Conservation (phyloP, 2,888 invertebrate genomes). For the Tortricodes alternella region DNA sequence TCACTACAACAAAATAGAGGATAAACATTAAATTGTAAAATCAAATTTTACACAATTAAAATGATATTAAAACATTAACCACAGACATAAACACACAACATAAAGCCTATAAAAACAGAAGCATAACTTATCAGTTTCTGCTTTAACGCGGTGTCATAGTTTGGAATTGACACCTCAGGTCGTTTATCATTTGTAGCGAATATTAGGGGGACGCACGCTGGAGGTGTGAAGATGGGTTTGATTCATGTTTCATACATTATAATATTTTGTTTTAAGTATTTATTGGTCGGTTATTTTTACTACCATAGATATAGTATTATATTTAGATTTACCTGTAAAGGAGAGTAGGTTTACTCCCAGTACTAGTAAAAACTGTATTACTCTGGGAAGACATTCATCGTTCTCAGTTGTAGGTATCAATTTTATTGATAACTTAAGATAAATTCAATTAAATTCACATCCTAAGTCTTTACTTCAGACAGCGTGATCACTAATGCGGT, state of each 20-base stretch:
- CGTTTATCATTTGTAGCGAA: conserved; percentile 16
- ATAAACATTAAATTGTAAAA: no score
- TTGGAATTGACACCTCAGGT: conserved; percentile 8
- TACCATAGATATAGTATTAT: no score
- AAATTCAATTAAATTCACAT: conserved; percentile 2
- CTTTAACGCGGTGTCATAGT: conserved; percentile 18
- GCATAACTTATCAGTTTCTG: conserved; percentile 17
- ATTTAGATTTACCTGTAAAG: no score
- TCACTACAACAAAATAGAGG: no score
- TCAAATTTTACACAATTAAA: no score
- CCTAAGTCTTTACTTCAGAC: conserved; percentile 36
- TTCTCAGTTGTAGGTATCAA: no score
- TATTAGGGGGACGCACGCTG: neutral
- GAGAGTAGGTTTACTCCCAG: no score
- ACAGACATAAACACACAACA: neutral
- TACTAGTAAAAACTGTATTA: no score
- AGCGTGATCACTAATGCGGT: conserved; percentile 56
- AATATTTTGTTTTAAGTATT: neutral
- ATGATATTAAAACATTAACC: no score
- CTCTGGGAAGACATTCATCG: no score
- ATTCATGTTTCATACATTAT: neutral
- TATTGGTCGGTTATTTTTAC: no score
- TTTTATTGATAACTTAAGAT: neutral
- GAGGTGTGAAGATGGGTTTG: neutral
- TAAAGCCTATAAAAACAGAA: conserved; percentile 2